phyloP scores from a whole-genome alignment of 2,888 invertebrate genomes.

The Ichneumon xanthorius region DNA sequence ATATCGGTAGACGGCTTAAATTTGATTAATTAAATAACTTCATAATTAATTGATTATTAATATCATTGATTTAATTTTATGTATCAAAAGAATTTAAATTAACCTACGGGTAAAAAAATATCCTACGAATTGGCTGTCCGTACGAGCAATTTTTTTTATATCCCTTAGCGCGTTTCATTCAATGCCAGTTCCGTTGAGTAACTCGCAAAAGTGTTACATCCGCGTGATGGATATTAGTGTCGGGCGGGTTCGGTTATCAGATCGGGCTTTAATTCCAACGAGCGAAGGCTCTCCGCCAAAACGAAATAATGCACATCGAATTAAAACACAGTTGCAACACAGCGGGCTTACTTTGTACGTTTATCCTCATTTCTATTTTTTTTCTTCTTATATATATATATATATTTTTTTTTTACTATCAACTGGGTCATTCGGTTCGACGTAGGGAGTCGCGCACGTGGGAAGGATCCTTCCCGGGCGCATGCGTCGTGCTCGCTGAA shows the following conservation, averaged over 20 bases:
- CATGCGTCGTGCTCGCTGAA: slow-evolving; percentile 36
- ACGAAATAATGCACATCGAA: slow-evolving; percentile 26
- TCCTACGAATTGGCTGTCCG: background rate
- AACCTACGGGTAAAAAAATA: background rate
- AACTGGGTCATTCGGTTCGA: slow-evolving; percentile 45
- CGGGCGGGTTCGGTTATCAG: slow-evolving; percentile 33
- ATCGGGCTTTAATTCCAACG: slow-evolving; percentile 34
- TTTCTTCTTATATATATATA: background rate
- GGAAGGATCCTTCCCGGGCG: slow-evolving; percentile 42
- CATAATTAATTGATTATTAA: background rate
- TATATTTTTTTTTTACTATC: background rate
- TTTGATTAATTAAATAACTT: background rate
- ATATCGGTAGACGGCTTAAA: background rate
- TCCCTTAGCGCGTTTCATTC: slow-evolving; percentile 16
- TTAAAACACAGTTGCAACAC: slow-evolving; percentile 29
- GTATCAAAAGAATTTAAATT: background rate
- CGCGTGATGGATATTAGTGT: slow-evolving; percentile 45
- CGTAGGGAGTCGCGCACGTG: slow-evolving; percentile 53
- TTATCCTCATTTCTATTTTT: slow-evolving; percentile 13
- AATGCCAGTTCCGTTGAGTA: background rate
- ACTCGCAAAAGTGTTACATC: slow-evolving; percentile 12
- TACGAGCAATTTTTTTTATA: background rate
- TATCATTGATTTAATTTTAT: background rate
- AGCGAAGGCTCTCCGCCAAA: background rate
- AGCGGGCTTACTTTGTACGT: background rate